Percentiles rank a stretch among this genome's conserved stretches.
Conservation (phyloP, 2,797 vertebrate species). For the Dendrocincla tyrannina region DNA sequence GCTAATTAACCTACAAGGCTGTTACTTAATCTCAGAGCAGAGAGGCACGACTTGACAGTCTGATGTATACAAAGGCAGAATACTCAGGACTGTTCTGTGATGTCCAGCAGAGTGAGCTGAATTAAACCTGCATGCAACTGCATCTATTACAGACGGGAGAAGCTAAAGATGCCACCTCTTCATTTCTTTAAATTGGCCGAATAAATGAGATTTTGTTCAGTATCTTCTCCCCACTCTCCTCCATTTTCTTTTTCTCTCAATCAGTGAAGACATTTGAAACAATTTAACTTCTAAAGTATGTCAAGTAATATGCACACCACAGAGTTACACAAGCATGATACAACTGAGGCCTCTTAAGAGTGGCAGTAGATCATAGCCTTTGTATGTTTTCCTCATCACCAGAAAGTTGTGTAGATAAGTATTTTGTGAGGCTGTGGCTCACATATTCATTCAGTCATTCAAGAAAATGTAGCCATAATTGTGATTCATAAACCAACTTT, state of each 20-base stretch:
- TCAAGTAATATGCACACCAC: not conserved
- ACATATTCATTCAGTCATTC: not conserved
- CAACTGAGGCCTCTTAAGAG: not conserved
- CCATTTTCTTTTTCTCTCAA: not conserved
- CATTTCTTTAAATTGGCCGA: not conserved
- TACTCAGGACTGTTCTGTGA: not conserved
- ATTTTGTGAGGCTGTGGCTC: not conserved
- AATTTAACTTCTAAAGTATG: not conserved
- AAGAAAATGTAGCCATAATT: not conserved
- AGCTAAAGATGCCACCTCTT: not conserved
- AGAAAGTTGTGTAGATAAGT: not conserved
- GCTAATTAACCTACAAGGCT: not conserved
- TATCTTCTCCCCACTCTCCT: not conserved
- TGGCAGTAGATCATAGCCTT: not conserved
- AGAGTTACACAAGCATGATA: not conserved
- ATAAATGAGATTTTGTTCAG: not conserved
- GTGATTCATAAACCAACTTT: not conserved
- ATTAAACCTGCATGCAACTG: not conserved
- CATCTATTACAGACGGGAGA: not conserved
- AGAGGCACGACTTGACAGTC: not conserved
- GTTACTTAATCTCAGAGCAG: not conserved
- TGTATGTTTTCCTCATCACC: not conserved
- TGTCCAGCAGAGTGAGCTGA: not conserved
- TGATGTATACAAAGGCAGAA: not conserved
- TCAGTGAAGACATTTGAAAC: not conserved